phyloP scores from a whole-genome alignment of 2,113 vertebrate species.

The Cervus canadensis region DNA sequence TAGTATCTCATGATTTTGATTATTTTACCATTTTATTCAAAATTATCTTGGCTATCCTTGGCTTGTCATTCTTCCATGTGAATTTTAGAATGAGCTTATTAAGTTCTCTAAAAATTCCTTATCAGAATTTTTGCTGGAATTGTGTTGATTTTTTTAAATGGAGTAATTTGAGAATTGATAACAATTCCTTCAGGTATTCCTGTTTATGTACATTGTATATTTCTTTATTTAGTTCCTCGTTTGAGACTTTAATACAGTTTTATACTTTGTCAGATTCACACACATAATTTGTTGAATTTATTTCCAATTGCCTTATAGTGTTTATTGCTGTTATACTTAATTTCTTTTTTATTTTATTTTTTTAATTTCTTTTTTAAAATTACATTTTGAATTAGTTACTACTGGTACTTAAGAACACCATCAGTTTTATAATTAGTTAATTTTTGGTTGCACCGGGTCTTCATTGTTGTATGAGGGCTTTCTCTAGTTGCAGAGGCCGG shows the following conservation, averaged over 20 bases:
- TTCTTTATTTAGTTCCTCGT: neutral
- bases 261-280: neutral
- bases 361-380: neutral
- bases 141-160: neutral
- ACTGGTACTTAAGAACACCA: neutral
- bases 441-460: neutral
- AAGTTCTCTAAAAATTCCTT: neutral
- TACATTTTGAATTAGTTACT: neutral
- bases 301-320: neutral
- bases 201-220: neutral
- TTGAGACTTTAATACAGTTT: neutral
- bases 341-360: neutral
- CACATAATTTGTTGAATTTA: neutral
- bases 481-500: neutral
- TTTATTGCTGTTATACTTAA: conserved; percentile 1
- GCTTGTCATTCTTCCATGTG: neutral
- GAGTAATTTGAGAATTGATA: neutral
- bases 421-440: neutral
- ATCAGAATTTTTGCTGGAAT: neutral
- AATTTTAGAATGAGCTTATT: conserved; percentile 10
- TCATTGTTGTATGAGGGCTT: neutral
- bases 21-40: neutral
- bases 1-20: neutral
- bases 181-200: neutral
- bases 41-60: neutral